Evolutionary conservation across 1,140 invertebrate species (phyloP).

Genomic region (Drosophila malerkotliana): DNA sequence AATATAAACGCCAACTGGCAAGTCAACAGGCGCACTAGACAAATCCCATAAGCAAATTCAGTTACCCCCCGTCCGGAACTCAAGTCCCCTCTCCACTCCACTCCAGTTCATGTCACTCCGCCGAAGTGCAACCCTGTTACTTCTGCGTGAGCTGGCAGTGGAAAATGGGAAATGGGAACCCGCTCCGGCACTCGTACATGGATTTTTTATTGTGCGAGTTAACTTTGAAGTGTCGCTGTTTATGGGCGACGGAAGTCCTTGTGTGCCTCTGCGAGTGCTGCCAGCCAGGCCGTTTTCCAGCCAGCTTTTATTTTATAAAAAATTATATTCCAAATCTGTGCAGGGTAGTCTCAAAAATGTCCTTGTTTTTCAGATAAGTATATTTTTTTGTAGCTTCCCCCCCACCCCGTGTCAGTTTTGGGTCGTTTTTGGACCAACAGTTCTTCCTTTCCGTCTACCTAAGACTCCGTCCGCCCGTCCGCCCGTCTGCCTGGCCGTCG

Average conservation of each 20-base stretch:
- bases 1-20: conserved; percentile 75
- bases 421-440: neutral
- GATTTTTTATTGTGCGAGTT: conserved; percentile 78
- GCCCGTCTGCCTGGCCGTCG: neutral
- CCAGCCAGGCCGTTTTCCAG: neutral
- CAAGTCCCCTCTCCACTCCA: conserved; percentile 9
- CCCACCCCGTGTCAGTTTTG: too few species aligned
- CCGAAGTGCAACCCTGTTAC: conserved; percentile 61
- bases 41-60: conserved; percentile 68
- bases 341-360: too few species aligned
- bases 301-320: neutral
- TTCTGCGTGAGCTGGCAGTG: conserved; percentile 5
- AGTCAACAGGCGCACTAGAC: conserved; percentile 69
- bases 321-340: too few species aligned
- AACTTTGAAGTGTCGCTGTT: conserved; percentile 78
- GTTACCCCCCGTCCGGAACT: conserved; percentile 5
- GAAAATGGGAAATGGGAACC: conserved; percentile 2
- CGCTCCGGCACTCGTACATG: conserved; percentile 43
- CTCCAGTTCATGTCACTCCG: neutral
- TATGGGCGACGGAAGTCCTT: conserved; percentile 50
- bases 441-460: neutral
- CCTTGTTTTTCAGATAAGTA: too few species aligned
- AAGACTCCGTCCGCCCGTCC: too few species aligned
- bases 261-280: conserved; percentile 13
- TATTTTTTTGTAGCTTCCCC: too few species aligned